Percentiles rank a stretch among this genome's conserved stretches.
Evolutionary conservation across 2,113 vertebrate species (phyloP).

Genomic region (Ammodytes marinus): DNA sequence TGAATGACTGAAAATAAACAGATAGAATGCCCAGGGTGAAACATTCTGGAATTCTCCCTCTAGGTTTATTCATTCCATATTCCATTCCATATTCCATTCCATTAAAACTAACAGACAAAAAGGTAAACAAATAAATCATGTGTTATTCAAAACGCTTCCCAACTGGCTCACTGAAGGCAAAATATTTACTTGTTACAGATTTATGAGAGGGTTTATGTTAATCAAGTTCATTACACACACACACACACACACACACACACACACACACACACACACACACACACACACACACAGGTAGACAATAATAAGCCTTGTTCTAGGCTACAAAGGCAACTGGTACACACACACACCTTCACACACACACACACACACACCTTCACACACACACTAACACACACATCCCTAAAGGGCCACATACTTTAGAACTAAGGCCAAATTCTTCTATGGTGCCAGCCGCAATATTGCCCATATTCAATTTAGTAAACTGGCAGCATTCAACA

Average conservation of each 20-base stretch:
- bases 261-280: neutral
- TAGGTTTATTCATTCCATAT: no score
- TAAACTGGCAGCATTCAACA: constrained; percentile 42
- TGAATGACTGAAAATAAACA: neutral
- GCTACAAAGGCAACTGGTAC: constrained; percentile 24
- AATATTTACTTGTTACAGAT: constrained; percentile 20
- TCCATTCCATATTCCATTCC: neutral
- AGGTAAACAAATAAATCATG: no score
- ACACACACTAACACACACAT: neutral
- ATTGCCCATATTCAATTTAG: constrained; percentile 42
- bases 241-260: neutral
- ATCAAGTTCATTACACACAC: constrained; percentile 13
- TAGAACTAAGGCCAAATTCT: constrained; percentile 23
- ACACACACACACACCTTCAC: neutral
- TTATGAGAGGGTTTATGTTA: neutral
- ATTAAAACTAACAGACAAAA: neutral
- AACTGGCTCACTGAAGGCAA: neutral
- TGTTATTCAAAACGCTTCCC: neutral
- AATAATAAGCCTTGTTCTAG: constrained; percentile 23
- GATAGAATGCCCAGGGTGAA: neutral
- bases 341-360: neutral
- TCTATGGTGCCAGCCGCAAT: constrained; percentile 38
- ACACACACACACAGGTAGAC: constrained; percentile 39
- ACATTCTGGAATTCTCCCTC: neutral
- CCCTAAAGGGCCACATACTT: neutral